Base-by-base conservation (phyloP, 30 jellyfish, hydroid and myxozoan species). In the Nemopilema nomurai region DNA sequence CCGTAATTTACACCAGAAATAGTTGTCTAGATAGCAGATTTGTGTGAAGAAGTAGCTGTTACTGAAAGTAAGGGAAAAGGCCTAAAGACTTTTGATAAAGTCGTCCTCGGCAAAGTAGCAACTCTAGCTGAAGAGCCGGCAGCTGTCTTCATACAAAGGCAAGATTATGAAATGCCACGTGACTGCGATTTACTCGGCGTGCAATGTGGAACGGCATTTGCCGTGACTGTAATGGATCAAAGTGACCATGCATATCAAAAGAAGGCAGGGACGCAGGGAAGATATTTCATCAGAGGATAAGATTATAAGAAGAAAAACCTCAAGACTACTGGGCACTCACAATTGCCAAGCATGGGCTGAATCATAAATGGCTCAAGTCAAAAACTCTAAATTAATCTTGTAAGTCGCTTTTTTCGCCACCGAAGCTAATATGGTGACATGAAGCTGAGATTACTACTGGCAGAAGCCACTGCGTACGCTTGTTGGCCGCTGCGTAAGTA, bases 331-430 rank as follows among this genome's bases (percentile, higher is more conserved):
- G 57, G 13, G 57, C 57, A 41, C 57, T 41, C 13, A 41, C 57
- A 41, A 41, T 32, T 18, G 18, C 64, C 49, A 30, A 26, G 49
- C 77, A 67, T 67, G 26, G 49, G 81, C 66, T 41, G 83, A 73
- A 73, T 31, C 49, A 23, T 4, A 16, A 73, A 73, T 13, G 41
- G 51, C 70, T 73, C 70, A 73, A 73, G 31, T 67, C 77, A 67
- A 67, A 32, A 67, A 67, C 70, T 73, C 25, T 41, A 41, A 16
- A 73, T 73, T 73, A 73, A 73, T 73, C 83, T 66, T 1, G 41
- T 73, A 41, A 31, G 49, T 66, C n/a, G 51, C 49, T 23, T 41
- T 22, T 41, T 73, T 66, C 49, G 51, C 51, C 83, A 73, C 83
- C 0, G 51, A 41, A 41, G 83, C 69, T 73, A 18, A 73, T 73